Evolutionary conservation across 53 echinoderm and acorn worm species (phyloP).

Genomic region (Antedon mediterranea): DNA sequence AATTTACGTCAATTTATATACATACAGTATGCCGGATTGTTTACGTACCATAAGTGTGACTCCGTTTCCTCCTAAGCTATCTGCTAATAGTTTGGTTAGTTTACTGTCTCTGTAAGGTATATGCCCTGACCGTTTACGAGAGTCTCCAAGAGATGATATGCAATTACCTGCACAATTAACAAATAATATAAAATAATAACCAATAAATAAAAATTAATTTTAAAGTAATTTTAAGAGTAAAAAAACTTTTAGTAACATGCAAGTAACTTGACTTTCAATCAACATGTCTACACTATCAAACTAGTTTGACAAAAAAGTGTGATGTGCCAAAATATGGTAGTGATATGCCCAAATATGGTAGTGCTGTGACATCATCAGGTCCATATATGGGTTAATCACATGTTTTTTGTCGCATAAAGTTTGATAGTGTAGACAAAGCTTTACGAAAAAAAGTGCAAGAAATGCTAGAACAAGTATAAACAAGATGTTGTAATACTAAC

Average conservation of each 20-base stretch:
- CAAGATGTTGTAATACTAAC: conserved; percentile 24
- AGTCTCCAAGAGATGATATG: conserved; percentile 82
- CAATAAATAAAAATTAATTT: too few relatives aligned
- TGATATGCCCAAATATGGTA: too few relatives aligned
- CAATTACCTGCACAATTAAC: conserved; percentile 99
- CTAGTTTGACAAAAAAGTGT: too few relatives aligned
- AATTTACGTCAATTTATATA: not conserved
- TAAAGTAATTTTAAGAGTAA: too few relatives aligned
- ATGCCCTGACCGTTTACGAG: conserved; percentile 64
- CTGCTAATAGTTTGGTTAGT: conserved; percentile 88
- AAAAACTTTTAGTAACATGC: too few relatives aligned
- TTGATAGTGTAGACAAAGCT: too few relatives aligned
- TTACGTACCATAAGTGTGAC: conserved; percentile 97
- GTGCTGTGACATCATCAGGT: not conserved
- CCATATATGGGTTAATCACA: too few relatives aligned
- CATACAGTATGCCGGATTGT: not conserved
- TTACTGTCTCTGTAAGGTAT: conserved; percentile 98
- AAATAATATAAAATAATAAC: too few relatives aligned
- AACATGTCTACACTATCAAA: too few relatives aligned
- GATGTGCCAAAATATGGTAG: too few relatives aligned
- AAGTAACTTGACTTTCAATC: not conserved
- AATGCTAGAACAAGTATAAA: not conserved
- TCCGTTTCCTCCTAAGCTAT: conserved; percentile 88
- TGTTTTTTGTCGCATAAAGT: too few relatives aligned
- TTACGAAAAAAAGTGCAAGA: not conserved